Base-by-base conservation (phyloP, 2,113 vertebrate genomes). In the Apus apus region DNA sequence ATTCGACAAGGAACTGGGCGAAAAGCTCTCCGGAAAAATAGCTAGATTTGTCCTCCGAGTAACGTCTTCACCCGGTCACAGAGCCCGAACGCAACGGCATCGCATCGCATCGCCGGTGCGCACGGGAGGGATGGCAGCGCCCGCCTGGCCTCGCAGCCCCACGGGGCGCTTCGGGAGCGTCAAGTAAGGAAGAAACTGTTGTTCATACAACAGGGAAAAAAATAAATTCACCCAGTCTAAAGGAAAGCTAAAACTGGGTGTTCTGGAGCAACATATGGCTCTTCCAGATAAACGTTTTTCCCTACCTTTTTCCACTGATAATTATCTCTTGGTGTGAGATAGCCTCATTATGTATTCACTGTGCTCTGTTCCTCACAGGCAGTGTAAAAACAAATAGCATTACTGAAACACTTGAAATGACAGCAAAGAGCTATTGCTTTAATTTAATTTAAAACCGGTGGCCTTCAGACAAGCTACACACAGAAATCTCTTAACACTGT, bases 61-160 rank as follows among this genome's bases (percentile, higher is more conserved):
- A 5, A 13, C 9, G 40, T 43, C 8, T 38, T 38, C 8, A 38
- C 38, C 38, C 38, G 38, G 38, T 38, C 38, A 38, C 38, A 38
- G 38, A n/a, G 38, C 38, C 38, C 38, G 8, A 38, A 38, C 38
- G 38, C 38, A 8, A 10, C 38, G 46, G 8, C 20, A 3, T 5
- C 2, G 5, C 2, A 1, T 29, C 17, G 2, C 7, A 9, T 11
- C 53, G 1, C 4, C 26, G 4, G 1, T 3, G 20, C 15, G 29
- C 54, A 15, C 17, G 4, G 36, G 32, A 23, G 58, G 12, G 29
- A 23, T 2, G 5, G 0, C 70, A 48, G 30, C 3, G 9, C 0
- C 2, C 4, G 1, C 0, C 46, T 19, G 72, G 25, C 50, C 75
- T 38, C 72, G 8, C 21, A 17, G 3, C 8, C 22, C 68, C 23